phyloP scores from a whole-genome alignment of 2,888 invertebrate species.

The Coremacera marginata region DNA sequence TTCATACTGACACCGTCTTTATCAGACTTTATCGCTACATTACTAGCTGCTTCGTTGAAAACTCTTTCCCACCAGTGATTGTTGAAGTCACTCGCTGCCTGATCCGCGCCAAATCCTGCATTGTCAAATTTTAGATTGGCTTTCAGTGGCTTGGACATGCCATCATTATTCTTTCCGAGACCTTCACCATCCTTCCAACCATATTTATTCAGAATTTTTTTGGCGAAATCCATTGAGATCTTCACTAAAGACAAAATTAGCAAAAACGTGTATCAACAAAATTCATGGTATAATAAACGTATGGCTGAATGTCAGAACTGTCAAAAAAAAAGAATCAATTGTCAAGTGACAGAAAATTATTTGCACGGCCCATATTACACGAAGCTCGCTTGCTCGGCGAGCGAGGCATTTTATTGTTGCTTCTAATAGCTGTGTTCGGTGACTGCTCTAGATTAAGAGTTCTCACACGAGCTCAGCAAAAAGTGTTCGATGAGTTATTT shows the following conservation, averaged over 20 bases:
- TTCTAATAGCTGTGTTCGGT: too few relatives aligned
- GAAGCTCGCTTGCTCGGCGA: too few relatives aligned
- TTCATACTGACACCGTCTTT: constrained; percentile 53
- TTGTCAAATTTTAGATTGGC: constrained; percentile 85
- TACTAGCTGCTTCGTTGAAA: constrained; percentile 80
- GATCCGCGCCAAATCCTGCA: constrained; percentile 82
- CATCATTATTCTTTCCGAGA: constrained; percentile 83
- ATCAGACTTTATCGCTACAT: constrained; percentile 72
- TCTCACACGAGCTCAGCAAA: too few relatives aligned
- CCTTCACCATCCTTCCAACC: constrained; percentile 73
- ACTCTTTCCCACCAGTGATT: constrained; percentile 89
- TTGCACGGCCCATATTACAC: too few relatives aligned
- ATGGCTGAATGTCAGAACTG: too few relatives aligned
- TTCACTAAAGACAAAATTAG: not conserved
- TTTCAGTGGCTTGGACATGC: constrained; percentile 82
- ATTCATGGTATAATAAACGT: too few relatives aligned
- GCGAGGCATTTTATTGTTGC: too few relatives aligned
- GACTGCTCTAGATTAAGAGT: too few relatives aligned
- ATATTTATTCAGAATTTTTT: constrained; percentile 64
- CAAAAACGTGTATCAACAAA: not conserved
- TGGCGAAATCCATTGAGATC: constrained; percentile 63
- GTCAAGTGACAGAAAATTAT: too few relatives aligned
- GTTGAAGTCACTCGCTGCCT: constrained; percentile 77
- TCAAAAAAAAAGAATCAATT: too few relatives aligned
- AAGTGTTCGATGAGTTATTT: too few relatives aligned